Percentiles rank a stretch among this genome's conserved stretches.
Conservation (phyloP, 2,113 vertebrate species). For the Serinus canaria region DNA sequence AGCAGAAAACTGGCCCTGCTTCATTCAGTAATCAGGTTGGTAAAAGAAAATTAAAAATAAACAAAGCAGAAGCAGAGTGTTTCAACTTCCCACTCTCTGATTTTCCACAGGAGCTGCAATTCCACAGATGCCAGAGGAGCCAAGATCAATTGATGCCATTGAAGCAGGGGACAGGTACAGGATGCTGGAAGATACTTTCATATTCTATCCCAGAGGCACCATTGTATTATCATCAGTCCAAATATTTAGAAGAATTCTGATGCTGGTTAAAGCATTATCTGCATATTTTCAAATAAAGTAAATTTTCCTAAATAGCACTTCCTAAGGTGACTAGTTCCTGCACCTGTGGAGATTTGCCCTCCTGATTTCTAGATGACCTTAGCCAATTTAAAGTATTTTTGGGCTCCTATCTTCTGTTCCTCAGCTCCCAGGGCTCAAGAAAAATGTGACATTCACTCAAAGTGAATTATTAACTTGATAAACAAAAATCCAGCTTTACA, state of each 20-base stretch:
- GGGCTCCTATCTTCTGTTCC: not conserved
- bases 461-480: not conserved
- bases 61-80: not conserved
- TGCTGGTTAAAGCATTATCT: not conserved
- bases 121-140: not conserved
- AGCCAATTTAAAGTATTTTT: not conserved
- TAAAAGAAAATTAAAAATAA: not conserved
- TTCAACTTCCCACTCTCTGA: not conserved
- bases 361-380: not conserved
- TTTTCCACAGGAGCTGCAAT: not conserved
- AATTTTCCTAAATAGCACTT: not conserved
- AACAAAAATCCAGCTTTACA: not conserved
- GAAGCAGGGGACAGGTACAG: not conserved
- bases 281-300: not conserved
- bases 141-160: not conserved
- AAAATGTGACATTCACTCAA: not conserved
- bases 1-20: not conserved
- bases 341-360: not conserved
- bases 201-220: not conserved
- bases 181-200: not conserved
- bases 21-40: not conserved
- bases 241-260: not conserved
- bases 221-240: not conserved
- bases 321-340: not conserved
- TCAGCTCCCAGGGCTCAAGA: not conserved